Evolutionary conservation across 2,113 vertebrate genomes (phyloP).

Genomic region (Pleuronectes platessa): DNA sequence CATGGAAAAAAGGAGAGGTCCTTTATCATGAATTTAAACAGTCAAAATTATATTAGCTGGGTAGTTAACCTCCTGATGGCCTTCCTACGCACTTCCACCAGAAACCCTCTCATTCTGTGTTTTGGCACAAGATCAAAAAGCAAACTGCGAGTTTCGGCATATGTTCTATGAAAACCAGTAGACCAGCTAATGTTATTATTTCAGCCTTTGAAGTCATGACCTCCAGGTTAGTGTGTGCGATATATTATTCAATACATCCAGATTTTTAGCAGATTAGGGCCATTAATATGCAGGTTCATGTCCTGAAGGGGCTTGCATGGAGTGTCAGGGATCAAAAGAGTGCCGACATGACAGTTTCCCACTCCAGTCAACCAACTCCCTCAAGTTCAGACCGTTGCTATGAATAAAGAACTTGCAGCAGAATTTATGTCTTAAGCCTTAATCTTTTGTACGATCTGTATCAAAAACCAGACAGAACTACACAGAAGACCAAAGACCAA

Average conservation of each 20-base stretch:
- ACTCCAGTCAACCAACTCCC: not conserved
- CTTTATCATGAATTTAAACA: conserved; percentile 54
- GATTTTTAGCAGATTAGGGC: conserved; percentile 15
- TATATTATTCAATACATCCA: conserved; percentile 53
- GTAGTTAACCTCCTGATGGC: conserved; percentile 49
- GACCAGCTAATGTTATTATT: conserved; percentile 49
- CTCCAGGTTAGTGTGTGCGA: conserved; percentile 31
- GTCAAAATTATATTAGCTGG: conserved; percentile 48
- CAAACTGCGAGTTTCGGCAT: conserved; percentile 26
- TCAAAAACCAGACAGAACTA: conserved; percentile 16
- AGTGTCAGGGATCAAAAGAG: conserved; percentile 31
- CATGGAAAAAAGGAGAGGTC: conserved; percentile 45
- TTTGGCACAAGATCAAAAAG: conserved; percentile 58
- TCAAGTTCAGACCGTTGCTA: conserved; percentile 7
- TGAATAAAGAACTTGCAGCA: conserved; percentile 19
- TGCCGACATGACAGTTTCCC: conserved; percentile 4
- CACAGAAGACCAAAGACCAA: conserved; percentile 28
- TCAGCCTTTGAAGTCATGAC: conserved; percentile 55
- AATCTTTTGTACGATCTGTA: not conserved
- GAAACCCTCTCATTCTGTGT: conserved; percentile 1
- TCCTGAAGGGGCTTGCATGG: not conserved
- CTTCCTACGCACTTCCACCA: conserved; percentile 25
- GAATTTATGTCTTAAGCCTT: conserved; percentile 2
- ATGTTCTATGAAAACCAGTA: conserved; percentile 53
- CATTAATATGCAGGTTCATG: conserved; percentile 27